Evolutionary conservation across 2,113 vertebrate genomes (phyloP).

Genomic region (Oryzias woworae): DNA sequence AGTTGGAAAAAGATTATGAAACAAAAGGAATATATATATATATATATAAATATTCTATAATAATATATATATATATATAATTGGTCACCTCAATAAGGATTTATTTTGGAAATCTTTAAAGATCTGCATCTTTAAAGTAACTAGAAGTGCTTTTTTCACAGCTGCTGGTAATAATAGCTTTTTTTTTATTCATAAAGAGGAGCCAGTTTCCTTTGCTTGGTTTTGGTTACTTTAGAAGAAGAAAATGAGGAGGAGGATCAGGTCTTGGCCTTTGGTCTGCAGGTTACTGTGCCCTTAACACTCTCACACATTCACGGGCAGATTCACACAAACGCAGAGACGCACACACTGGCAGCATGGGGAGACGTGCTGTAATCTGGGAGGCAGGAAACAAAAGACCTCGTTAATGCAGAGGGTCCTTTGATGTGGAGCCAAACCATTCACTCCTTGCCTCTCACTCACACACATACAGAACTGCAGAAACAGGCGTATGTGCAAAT

Average conservation of each 20-base stretch:
- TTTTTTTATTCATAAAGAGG: not conserved
- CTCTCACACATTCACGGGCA: conserved; percentile 12
- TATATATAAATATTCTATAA: too few relatives aligned
- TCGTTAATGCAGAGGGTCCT: conserved; percentile 91
- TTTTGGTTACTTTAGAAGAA: conserved; percentile 27
- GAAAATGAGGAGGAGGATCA: conserved; percentile 44
- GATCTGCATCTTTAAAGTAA: too few relatives aligned
- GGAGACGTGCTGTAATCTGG: conserved; percentile 91
- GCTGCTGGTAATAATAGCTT: too few relatives aligned
- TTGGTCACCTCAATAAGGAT: too few relatives aligned
- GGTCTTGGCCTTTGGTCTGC: conserved; percentile 62
- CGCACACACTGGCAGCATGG: conserved; percentile 71
- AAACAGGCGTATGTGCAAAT: conserved; percentile 70
- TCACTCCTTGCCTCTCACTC: conserved; percentile 77
- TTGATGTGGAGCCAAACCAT: conserved; percentile 92
- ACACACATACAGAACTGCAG: conserved; percentile 47
- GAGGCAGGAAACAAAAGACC: conserved; percentile 92
- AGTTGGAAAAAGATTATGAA: too few relatives aligned
- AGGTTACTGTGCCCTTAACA: conserved; percentile 78
- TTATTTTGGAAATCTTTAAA: too few relatives aligned
- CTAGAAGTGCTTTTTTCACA: too few relatives aligned
- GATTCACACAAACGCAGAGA: not conserved
- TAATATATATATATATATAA: too few relatives aligned
- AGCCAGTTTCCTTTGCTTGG: not conserved
- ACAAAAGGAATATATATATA: too few relatives aligned